Base-by-base conservation (phyloP, 2,113 vertebrate species). In the Passer domesticus region DNA sequence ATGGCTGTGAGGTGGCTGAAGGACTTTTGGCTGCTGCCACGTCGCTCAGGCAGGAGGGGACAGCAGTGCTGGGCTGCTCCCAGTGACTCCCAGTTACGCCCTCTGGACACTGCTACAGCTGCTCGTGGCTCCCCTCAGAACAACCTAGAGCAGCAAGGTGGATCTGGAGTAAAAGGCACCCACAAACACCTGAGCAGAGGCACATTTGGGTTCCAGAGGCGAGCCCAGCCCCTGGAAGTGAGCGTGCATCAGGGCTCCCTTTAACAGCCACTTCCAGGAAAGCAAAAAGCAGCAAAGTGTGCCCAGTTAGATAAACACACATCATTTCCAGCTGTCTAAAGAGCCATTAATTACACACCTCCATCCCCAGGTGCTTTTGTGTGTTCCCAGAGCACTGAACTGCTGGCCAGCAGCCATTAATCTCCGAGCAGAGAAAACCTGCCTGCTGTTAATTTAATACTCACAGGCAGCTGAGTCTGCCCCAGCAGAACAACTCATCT, bases 301-400 rank as follows among this genome's bases (percentile, higher is more conserved):
- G 78, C 33, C 94, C 64, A 69, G 93, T 74, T 62, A 81, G 92
- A 94, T 63, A 96, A 94, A 93, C 74, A 90, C 58, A 24, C 86
- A 59, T 8, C 13, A 20, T 46, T 94, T 70, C 80, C 87, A 80
- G 49, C 77, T 31, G 63, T 4, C 88, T 41, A 37, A 60, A 67
- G 86, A 76, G 88, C 33, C 11, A 2, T 88, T 96, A 92, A 96
- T 95, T 91, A 83, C 23, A 89, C 92, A 89, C 85, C 96, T 89
- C 73, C 9, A 0, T 93, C 94, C 94, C 60, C 93, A 94, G 94
- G 94, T 94, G 88, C 81, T 92, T 88, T 66, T 68, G 83, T 91
- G 52, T 11, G 3, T 11, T 84, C 72, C 68, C 80, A 90, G 50
- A 87, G 91, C 35, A 23, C 79, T 59, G 93, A 90, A 68, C 73